Base-by-base conservation (phyloP, 1,140 invertebrate genomes). In the Caligus rogercresseyi region DNA sequence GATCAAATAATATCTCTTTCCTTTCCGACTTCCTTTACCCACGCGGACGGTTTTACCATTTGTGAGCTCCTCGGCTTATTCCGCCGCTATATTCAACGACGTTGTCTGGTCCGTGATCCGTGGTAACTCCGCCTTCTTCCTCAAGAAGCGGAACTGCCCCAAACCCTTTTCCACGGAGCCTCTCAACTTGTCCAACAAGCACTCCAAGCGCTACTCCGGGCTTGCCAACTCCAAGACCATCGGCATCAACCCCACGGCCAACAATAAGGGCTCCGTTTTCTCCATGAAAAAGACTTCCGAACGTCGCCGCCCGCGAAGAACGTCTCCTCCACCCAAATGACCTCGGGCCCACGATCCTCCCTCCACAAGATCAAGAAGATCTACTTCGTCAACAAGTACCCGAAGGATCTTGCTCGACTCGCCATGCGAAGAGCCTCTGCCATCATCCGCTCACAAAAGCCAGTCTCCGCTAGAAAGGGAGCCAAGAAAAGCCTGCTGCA, bases 131-230 rank as follows among this genome's bases (percentile, higher is more conserved):
- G 21, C 58, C 2, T 61, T 53, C 26, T 18, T 61, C 16, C 58
- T 61, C 24, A 61, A 61, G 58, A 61, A 61, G 58, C 15, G 58
- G 52, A 61, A 61, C 21, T 61, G 58, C 58, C 23, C 23, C 58
- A 25, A 61, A 31, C 24, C 58, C 58, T 61, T 61, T 43, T 61
- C 58, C 16, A 58, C 26, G 18, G 58, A 61, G 4, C 24, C 23
- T 15, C 18, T 25, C 23, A 61, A 61, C 26, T 16, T 61, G 58
- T 51, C 24, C 23, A 61, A 61, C 58, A 51, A 52, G 24, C n/a
- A 61, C 58, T 61, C 58, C 16, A 18, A 53, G n/a, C 15, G 58
- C 1, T 61, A 61, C 58, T 16, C n/a, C 26, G 58, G 58, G 2
- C 16, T 61, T 18, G 23, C 52, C n/a, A 43, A 61, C 25, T 51